Percentiles rank a stretch among this genome's conserved stretches.
Conservation (phyloP, 2,888 invertebrate species). For the Psylliodes chrysocephalus region DNA sequence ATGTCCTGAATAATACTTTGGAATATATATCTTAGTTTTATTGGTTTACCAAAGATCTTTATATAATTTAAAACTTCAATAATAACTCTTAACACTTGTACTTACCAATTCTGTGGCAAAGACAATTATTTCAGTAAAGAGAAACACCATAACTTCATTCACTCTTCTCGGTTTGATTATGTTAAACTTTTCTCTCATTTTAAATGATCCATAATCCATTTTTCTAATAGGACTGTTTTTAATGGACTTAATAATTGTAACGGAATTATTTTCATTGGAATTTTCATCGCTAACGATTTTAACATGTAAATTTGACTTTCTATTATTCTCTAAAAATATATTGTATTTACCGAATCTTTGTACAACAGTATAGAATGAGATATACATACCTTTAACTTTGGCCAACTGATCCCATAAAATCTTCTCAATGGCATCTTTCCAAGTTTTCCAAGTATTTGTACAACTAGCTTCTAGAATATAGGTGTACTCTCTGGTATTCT, state of each 20-base stretch:
- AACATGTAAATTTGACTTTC: constrained; percentile 49
- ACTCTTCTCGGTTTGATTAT: constrained; percentile 53
- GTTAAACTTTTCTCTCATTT: constrained; percentile 56
- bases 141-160: constrained; percentile 56
- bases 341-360: constrained; percentile 60
- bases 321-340: constrained; percentile 56
- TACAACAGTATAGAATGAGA: too few species aligned
- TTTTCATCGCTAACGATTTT: constrained; percentile 54
- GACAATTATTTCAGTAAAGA: constrained; percentile 59
- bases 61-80: too few species aligned
- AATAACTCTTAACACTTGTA: too few species aligned
- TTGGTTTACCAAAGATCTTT: too few species aligned
- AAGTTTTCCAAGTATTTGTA: constrained; percentile 53
- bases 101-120: constrained; percentile 50
- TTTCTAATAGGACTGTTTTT: constrained; percentile 60
- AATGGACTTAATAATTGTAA: constrained; percentile 60
- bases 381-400: constrained; percentile 55
- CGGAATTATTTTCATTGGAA: constrained; percentile 59
- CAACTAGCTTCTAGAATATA: constrained; percentile 55
- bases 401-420: constrained; percentile 58
- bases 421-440: constrained; percentile 55
- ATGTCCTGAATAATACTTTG: too few species aligned
- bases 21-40: too few species aligned
- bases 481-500: constrained; percentile 41
- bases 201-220: constrained; percentile 55